A percentile compares a stretch with the other conserved stretches of the same genome.
phyloP scores from a whole-genome alignment of 1,140 invertebrate genomes.

The Colletes latitarsis region DNA sequence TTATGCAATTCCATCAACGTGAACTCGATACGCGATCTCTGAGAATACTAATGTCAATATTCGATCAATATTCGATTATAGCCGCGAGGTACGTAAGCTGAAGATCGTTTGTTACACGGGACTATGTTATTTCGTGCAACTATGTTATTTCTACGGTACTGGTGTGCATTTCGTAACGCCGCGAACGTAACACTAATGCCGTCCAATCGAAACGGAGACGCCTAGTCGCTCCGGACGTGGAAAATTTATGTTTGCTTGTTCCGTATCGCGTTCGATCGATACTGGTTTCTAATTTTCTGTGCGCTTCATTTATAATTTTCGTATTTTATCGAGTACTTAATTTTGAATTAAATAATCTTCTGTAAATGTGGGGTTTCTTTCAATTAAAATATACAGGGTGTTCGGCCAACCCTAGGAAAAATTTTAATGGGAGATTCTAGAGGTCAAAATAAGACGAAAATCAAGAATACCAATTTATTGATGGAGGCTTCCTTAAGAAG shows the following conservation, averaged over 20 bases:
- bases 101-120: constrained; percentile 24
- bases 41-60: constrained; percentile 1
- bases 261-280: not conserved
- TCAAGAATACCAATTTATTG: no score
- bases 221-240: not conserved
- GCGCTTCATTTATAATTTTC: no score
- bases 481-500: no score
- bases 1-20: constrained; percentile 6
- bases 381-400: no score
- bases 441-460: no score
- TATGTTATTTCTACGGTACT: constrained; percentile 11
- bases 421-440: no score
- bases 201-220: not conserved
- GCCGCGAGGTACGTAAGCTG: constrained; percentile 11
- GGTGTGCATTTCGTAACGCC: not conserved
- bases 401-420: no score
- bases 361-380: no score
- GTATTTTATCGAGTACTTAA: no score
- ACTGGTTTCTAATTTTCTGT: no score
- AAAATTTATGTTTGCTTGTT: not conserved
- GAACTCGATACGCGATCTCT: constrained; percentile 1
- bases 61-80: constrained; percentile 46
- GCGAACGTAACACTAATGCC: constrained; percentile 9
- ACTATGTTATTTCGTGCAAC: constrained; percentile 27
- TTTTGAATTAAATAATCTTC: no score